Percentiles rank a stretch among this genome's conserved stretches.
Evolutionary conservation across 2,797 vertebrate genomes (phyloP).

Genomic region (Phylloscopus collybita): DNA sequence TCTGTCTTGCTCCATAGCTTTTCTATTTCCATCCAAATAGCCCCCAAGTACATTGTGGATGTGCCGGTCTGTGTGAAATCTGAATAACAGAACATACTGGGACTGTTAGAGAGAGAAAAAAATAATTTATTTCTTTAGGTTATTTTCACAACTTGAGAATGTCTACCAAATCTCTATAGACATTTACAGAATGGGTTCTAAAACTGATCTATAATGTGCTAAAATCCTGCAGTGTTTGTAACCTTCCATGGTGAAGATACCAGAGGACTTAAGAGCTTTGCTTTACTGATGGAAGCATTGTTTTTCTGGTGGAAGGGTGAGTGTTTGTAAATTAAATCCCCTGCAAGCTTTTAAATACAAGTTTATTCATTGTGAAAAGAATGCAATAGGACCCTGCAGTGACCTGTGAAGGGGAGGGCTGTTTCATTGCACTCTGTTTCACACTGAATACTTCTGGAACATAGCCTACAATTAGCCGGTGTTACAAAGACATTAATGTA

Average conservation of each 20-base stretch:
- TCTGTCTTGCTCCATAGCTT: conserved; percentile 65
- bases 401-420: not conserved
- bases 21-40: conserved; percentile 66
- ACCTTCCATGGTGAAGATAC: not conserved
- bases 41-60: conserved; percentile 11
- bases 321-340: conserved; percentile 32
- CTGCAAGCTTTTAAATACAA: conserved; percentile 11
- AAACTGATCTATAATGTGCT: conserved; percentile 46
- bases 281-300: not conserved
- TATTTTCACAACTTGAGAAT: conserved; percentile 39
- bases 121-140: not conserved
- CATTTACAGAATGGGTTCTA: conserved; percentile 38
- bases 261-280: not conserved
- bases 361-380: conserved; percentile 23
- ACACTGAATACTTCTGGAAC: not conserved
- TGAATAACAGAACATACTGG: not conserved
- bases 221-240: not conserved
- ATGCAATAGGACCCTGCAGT: not conserved
- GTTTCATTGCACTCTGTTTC: not conserved
- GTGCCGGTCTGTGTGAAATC: not conserved
- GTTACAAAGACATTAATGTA: not conserved
- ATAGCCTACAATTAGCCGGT: not conserved
- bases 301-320: not conserved
- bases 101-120: not conserved
- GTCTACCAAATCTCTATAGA: conserved; percentile 24